Conservation (phyloP, 2,113 vertebrate genomes). For the Cochlearius cochlearius region DNA sequence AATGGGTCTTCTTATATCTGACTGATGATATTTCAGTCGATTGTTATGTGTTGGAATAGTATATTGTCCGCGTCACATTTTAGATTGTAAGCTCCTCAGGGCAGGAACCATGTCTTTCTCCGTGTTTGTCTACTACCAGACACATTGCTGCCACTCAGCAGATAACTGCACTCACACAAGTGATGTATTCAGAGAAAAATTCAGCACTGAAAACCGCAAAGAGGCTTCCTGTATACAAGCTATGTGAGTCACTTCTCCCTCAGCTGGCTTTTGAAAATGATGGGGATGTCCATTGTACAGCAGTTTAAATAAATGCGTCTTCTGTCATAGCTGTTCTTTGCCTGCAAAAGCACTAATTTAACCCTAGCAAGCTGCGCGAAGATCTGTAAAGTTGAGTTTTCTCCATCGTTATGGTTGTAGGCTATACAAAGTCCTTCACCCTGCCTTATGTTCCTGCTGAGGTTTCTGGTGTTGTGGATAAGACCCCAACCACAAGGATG, state of each 20-base stretch:
- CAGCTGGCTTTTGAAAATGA: slow-evolving; percentile 23
- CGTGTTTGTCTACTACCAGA: not conserved
- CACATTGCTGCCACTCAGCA: not conserved
- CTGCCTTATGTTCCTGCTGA: not conserved
- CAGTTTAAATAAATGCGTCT: slow-evolving; percentile 65
- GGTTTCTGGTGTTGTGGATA: not conserved
- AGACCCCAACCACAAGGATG: not conserved
- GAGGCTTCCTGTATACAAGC: not conserved
- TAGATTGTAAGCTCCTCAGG: slow-evolving; percentile 12
- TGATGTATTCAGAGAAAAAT: not conserved
- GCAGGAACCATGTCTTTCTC: slow-evolving; percentile 15
- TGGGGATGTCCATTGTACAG: slow-evolving; percentile 31
- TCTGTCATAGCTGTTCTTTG: not conserved
- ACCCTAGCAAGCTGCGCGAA: not conserved
- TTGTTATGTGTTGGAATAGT: not conserved
- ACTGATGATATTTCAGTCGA: not conserved
- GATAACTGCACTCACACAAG: not conserved
- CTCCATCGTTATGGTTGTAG: accelerated
- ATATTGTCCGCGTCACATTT: not conserved
- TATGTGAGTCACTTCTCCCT: slow-evolving; percentile 5
- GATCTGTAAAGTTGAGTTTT: not conserved
- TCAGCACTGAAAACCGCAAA: not conserved
- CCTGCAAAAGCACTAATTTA: not conserved
- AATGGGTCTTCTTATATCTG: not conserved
- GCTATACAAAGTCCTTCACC: not conserved